phyloP scores from a whole-genome alignment of 1,140 invertebrate genomes.

The Cyphomyrmex costatus region DNA sequence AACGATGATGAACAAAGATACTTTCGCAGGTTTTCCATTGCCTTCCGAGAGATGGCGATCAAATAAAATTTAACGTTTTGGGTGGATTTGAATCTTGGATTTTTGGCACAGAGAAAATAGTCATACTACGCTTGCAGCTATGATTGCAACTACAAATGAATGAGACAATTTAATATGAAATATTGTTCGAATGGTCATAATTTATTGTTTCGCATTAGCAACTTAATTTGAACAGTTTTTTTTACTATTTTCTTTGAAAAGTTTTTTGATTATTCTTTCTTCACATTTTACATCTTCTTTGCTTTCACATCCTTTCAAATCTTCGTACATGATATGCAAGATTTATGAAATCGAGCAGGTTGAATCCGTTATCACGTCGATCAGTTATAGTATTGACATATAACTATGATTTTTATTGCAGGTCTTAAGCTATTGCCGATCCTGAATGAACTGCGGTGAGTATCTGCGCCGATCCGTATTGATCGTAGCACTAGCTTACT shows the following conservation, averaged over 20 bases:
- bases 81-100: too few species aligned
- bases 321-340: neutral
- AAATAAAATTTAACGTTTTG: too few species aligned
- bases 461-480: conserved; percentile 65
- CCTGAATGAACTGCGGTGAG: conserved; percentile 93
- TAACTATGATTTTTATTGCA: conserved; percentile 85
- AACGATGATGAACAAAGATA: too few species aligned
- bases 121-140: too few species aligned
- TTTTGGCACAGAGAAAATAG: too few species aligned
- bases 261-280: neutral
- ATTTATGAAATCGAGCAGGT: neutral
- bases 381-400: neutral
- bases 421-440: conserved; percentile 93
- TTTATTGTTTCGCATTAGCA: neutral
- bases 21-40: too few species aligned
- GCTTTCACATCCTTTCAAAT: neutral
- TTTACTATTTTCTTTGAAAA: neutral
- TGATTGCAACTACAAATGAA: neutral
- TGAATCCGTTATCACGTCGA: neutral
- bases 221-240: neutral
- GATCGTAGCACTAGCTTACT: conserved; percentile 71
- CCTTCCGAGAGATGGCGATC: too few species aligned
- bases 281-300: neutral
- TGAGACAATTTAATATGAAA: neutral
- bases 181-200: neutral